Evolutionary conservation across 53 echinoderm and acorn worm species (phyloP), one percentile per base, ranked within the genome.

Genomic region (Arbacia lixula): DNA sequence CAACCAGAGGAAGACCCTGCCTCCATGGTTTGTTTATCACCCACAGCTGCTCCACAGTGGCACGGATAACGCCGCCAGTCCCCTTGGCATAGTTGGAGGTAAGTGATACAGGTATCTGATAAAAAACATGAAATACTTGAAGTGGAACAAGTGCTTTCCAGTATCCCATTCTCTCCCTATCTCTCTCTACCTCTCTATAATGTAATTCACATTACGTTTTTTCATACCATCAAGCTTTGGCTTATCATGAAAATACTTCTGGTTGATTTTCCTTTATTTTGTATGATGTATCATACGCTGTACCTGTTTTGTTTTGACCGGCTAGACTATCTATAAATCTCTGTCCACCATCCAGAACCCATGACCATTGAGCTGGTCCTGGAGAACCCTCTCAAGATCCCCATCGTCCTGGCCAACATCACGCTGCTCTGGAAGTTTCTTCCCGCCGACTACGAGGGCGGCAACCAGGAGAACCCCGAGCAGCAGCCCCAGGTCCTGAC

Each of bases 361-460:
- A 91, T 92, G 31, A 99, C 99, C 0, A 73, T 99, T 24, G 99
- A 99, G 61, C 56, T 99, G 21, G 87, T 92, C 12, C 55, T 99
- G 46, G 95, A 90, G 85, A 99, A 99, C 62, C 99, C 99, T 1
- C 89, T 95, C 9, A 99, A 99, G 87, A 85, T 92, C 12, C 83
- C 94, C 1, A 73, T 99, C 25, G 83, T 89, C 32, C 87, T 99
- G 67, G 85, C 92, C 29, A 58, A 95, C 57, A 74, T 99, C 58
- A 90, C 87, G 31, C 87, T 99, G 14, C 79, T 95, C 25, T 99
- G 99, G 99, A 99, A 86, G 87, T 99, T 99, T 76, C 86, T 89
- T 32, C 92, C 92, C 6, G 72, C 94, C 53, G 88, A 90, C 68
- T 94, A 90, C 29, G 92, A 94, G 52, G 81, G 64, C 17, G 90